phyloP scores from a whole-genome alignment of 2,113 vertebrate genomes.

The Alexandromys fortis region DNA sequence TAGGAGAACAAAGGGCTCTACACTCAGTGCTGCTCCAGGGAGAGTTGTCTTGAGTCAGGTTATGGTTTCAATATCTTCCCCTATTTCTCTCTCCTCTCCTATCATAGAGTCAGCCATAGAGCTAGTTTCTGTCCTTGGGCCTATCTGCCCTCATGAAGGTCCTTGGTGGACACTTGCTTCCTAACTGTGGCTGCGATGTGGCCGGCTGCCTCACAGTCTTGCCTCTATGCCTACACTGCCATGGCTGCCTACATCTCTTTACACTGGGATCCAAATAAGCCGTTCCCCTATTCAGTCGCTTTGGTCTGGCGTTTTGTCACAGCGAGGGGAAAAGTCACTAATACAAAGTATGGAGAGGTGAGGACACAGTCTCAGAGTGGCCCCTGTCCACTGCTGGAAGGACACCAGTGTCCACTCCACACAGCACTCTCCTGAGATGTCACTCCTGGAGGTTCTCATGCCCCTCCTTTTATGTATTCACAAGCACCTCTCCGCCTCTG shows the following conservation, averaged over 20 bases:
- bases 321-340: background rate
- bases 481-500: no score
- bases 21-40: accelerated
- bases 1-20: accelerated
- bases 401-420: background rate
- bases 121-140: background rate
- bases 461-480: background rate
- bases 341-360: background rate
- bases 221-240: background rate
- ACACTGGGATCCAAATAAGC: background rate
- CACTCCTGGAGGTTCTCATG: background rate
- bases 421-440: background rate
- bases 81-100: background rate
- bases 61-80: accelerated
- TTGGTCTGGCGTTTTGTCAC: background rate
- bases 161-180: background rate
- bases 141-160: background rate
- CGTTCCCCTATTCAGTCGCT: background rate
- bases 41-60: background rate
- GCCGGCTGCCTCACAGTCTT: background rate
- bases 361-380: background rate
- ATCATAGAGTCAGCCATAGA: accelerated
- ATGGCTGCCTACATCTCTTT: background rate
- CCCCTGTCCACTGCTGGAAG: background rate
- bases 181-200: background rate